Evolutionary conservation across 2,888 invertebrate genomes (phyloP).

Genomic region (Blomia tropicalis): DNA sequence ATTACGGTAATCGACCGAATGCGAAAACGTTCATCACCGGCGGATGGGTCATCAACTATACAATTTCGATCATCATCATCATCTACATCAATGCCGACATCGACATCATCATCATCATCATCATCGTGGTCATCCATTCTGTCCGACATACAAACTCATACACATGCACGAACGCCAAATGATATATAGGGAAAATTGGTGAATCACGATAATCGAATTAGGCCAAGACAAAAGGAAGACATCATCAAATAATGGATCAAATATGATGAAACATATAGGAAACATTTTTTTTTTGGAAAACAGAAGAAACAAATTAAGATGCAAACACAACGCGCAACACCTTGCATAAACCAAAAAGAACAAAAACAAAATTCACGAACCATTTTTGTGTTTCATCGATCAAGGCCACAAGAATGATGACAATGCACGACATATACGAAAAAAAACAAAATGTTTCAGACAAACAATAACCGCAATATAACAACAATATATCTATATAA

Average conservation of each 20-base stretch:
- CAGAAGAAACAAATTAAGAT: background rate
- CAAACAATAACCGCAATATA: no score
- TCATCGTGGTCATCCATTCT: background rate
- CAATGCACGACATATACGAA: no score
- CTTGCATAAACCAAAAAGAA: no score
- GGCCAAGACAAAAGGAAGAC: slow-evolving; percentile 9
- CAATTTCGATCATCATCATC: background rate
- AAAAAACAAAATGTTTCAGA: no score
- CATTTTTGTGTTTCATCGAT: no score
- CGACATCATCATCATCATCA: background rate
- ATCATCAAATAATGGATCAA: background rate
- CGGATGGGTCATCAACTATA: background rate
- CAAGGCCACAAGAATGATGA: no score
- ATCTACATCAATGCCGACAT: background rate
- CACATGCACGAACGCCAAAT: background rate
- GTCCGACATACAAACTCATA: no score
- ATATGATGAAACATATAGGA: background rate
- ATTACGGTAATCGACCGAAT: background rate
- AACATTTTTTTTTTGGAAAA: background rate
- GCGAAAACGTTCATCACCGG: slow-evolving; percentile 1
- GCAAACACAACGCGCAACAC: background rate
- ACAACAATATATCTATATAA: no score
- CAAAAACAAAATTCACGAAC: no score
- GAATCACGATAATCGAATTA: slow-evolving; percentile 8
- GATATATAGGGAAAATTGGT: background rate